phyloP scores from a whole-genome alignment of 2,797 vertebrate species.

The Chelon auratus region DNA sequence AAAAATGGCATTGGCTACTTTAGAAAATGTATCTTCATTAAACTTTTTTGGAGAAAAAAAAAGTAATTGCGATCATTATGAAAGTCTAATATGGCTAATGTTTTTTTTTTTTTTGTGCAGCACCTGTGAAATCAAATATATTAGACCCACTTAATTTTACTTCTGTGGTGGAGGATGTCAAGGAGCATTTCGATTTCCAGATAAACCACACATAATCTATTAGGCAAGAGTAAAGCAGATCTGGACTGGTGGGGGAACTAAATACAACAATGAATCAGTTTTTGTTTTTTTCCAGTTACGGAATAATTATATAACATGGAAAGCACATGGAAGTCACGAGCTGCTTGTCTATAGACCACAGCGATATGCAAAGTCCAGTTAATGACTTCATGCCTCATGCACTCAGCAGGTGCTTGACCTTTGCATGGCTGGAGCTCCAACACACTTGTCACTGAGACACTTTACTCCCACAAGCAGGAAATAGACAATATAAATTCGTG shows the following conservation, averaged over 20 bases:
- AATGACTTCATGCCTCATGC: conserved; percentile 21
- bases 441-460: background rate
- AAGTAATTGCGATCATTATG: background rate
- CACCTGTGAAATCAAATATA: too few relatives aligned
- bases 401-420: conserved; percentile 25
- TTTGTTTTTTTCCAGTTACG: too few relatives aligned
- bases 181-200: background rate
- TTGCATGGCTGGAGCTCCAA: conserved; percentile 19
- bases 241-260: too few relatives aligned
- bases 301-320: background rate
- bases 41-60: background rate
- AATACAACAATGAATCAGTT: too few relatives aligned
- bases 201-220: background rate
- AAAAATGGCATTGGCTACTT: too few relatives aligned
- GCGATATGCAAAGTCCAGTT: conserved; percentile 54
- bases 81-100: background rate
- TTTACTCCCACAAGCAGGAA: background rate
- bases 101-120: background rate
- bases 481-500: too few relatives aligned
- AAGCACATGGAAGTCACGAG: background rate
- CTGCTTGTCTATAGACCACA: background rate
- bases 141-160: too few relatives aligned
- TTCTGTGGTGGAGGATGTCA: background rate
- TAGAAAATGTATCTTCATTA: too few relatives aligned
- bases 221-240: background rate